Percentiles rank a stretch among this genome's conserved stretches.
These are phyloP conservation scores for Acholoe squamosa DNA, from an alignment of 2,888 invertebrate genomes.

Conservation along the genomic window DNA sequence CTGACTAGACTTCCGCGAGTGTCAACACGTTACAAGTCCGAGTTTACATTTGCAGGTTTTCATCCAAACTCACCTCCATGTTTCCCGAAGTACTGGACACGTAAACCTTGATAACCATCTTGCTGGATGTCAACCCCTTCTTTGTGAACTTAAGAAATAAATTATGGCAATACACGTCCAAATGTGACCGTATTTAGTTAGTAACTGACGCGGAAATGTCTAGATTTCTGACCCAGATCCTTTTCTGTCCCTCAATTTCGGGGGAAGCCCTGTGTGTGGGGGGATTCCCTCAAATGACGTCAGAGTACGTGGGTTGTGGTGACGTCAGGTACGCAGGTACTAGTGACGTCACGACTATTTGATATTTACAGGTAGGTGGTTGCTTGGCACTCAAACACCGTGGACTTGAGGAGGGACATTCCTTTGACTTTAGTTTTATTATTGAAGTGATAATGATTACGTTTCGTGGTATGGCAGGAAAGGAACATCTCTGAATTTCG, in stretches of 20 bases:
- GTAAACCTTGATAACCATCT: constrained; percentile 67
- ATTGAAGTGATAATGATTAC: constrained; percentile 35
- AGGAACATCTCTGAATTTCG: neutral
- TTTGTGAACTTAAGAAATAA: no score
- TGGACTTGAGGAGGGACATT: constrained; percentile 31
- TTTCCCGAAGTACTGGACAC: constrained; percentile 66
- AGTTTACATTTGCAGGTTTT: neutral
- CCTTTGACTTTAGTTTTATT: neutral
- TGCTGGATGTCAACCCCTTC: neutral
- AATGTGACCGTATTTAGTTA: neutral
- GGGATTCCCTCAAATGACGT: constrained; percentile 23
- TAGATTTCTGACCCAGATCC: constrained; percentile 22
- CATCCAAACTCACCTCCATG: constrained; percentile 63
- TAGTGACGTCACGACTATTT: constrained; percentile 54
- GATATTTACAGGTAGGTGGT: constrained; percentile 57
- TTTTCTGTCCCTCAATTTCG: neutral
- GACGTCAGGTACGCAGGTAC: constrained; percentile 51
- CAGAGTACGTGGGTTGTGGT: constrained; percentile 1
- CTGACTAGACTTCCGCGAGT: neutral
- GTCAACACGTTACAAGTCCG: neutral
- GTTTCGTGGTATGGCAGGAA: constrained; percentile 1
- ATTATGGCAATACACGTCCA: neutral
- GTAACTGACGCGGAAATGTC: neutral
- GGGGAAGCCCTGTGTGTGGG: neutral
- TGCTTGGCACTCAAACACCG: constrained; percentile 62